Percentiles rank a stretch among this genome's conserved stretches.
Evolutionary conservation across 2,113 vertebrate species (phyloP).

Genomic region (Mus spicilegus): DNA sequence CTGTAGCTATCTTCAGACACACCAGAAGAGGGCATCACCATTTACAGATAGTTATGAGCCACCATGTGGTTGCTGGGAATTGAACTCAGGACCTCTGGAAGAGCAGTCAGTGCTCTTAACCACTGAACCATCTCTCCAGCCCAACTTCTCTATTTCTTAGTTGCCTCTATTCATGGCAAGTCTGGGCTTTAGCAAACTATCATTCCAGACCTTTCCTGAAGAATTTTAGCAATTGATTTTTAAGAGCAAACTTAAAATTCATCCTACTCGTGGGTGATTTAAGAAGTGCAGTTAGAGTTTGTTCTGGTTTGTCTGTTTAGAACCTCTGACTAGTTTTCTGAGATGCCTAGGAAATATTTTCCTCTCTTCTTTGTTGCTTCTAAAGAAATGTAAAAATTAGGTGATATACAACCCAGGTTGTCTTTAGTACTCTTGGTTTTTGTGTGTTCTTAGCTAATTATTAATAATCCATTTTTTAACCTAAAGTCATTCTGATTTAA

Average conservation of each 20-base stretch:
- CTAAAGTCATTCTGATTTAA: conserved; percentile 48
- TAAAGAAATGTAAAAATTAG: neutral
- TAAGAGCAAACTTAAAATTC: neutral
- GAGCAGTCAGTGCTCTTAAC: no score
- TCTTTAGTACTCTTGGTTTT: neutral
- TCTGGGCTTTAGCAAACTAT: conserved; percentile 26
- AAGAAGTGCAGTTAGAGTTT: neutral
- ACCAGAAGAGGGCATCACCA: no score
- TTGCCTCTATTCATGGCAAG: neutral
- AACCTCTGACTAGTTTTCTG: conserved; percentile 5
- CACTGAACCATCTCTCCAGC: no score
- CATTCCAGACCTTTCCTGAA: conserved; percentile 20
- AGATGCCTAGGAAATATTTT: neutral
- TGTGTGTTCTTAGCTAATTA: neutral
- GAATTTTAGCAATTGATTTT: neutral
- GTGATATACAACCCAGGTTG: neutral
- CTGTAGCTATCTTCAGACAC: no score
- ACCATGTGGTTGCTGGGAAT: no score
- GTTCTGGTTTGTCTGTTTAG: conserved; percentile 29
- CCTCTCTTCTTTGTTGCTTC: neutral
- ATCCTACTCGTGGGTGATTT: neutral
- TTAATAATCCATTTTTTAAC: conserved; percentile 5
- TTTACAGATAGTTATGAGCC: no score
- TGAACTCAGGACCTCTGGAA: no score
- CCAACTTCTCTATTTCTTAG: neutral